Base-by-base conservation (phyloP, 2,888 invertebrate genomes). In the Caenorhabditis becei region DNA sequence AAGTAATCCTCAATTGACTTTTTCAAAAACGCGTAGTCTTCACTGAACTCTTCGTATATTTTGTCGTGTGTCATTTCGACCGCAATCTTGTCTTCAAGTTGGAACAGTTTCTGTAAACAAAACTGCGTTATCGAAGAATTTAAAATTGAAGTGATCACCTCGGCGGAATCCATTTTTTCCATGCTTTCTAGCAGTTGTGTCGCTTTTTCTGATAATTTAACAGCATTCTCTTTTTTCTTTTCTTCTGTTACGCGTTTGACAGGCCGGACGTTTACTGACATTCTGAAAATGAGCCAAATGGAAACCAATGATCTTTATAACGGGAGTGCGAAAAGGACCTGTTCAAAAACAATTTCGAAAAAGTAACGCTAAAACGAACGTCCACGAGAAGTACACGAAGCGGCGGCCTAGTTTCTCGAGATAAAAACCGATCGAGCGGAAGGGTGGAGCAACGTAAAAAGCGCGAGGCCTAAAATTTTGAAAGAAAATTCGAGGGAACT, bases 51-150 rank as follows among this genome's bases (percentile, higher is more conserved):
- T 1, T 82, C 51, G 24, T 71, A 59, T n/a, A 83, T 62, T 18
- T 71, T 56, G 18, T 72, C 65, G 24, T 82, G 77, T 20, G 65
- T 70, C 47, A 62, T 56, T n/a, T 63, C 62, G 24, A 49, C 54
- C 0, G 86, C 84, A 4, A 84, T 66, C 37, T 61, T 61, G 49
- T 87, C 85, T 61, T 87, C 87, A 20, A 87, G 41, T 18, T 65
- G 62, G 61, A 83, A 87, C 11, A 87, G 71, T 26, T 83, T 81
- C 82, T 85, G 35, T 26, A 71, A 53, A 37, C 49, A 3, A 18
- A 32, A 5, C 1, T n/a, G n/a, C n/a, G n/a, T n/a, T n/a, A n/a
- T n/a, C n/a, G n/a, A n/a, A n/a, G n/a, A n/a, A n/a, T n/a, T n/a
- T n/a, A n/a, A n/a, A n/a, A n/a, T n/a, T n/a, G n/a, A n/a, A n/a